Conservation (phyloP, 2,888 invertebrate genomes). For the Phyto melanocephala region DNA sequence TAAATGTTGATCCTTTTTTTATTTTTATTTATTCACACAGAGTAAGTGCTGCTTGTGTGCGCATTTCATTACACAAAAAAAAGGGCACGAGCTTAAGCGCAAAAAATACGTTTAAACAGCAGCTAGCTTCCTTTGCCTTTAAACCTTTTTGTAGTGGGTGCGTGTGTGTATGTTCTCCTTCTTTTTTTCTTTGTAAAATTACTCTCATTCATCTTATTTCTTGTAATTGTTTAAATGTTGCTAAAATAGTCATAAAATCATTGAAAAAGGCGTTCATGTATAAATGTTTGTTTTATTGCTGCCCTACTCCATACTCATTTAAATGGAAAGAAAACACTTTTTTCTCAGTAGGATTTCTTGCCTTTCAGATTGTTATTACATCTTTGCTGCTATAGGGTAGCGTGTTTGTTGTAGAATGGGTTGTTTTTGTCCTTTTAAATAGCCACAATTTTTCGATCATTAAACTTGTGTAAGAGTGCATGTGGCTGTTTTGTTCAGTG, state of each 20-base stretch:
- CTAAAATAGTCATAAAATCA: conserved; percentile 62
- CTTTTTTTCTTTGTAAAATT: conserved; percentile 28
- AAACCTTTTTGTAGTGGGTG: neutral
- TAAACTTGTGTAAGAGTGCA: conserved; percentile 20
- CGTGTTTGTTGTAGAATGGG: neutral
- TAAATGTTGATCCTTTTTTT: conserved; percentile 55
- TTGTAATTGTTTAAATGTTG: conserved; percentile 62
- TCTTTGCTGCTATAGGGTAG: neutral
- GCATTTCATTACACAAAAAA: conserved; percentile 5
- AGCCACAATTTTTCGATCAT: conserved; percentile 48
- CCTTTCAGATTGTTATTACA: neutral
- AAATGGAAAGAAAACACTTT: neutral
- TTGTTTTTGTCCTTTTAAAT: conserved; percentile 19
- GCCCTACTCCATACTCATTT: neutral
- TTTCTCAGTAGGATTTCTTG: neutral
- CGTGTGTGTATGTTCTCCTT: neutral
- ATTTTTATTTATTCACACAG: neutral
- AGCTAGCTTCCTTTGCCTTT: neutral
- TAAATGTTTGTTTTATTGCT: conserved; percentile 24
- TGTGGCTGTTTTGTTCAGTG: no score
- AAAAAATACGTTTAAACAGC: neutral
- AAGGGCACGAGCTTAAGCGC: neutral
- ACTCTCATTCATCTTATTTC: conserved; percentile 44
- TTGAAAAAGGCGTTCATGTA: conserved; percentile 47
- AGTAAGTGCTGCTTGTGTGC: neutral